Evolutionary conservation across 2,888 invertebrate species (phyloP).

Genomic region (Caenorhabditis uteleia): DNA sequence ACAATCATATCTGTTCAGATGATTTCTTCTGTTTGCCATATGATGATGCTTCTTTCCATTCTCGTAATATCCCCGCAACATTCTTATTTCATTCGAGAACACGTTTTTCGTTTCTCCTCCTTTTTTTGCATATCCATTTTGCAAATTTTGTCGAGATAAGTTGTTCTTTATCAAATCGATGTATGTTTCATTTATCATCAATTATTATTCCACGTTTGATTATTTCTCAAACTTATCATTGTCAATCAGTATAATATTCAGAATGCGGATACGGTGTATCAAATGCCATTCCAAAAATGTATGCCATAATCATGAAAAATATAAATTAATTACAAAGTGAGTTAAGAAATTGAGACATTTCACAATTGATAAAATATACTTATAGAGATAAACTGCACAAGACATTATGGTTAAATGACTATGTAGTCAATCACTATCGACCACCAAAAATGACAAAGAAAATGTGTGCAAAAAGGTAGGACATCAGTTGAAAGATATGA

Average conservation of each 20-base stretch:
- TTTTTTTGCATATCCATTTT: too few relatives aligned
- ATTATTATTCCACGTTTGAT: slow-evolving; percentile 6
- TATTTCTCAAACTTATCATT: slow-evolving; percentile 4
- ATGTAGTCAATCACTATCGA: slow-evolving; percentile 62
- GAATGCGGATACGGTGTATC: slow-evolving; percentile 26
- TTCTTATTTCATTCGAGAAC: too few relatives aligned
- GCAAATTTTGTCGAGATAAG: too few relatives aligned
- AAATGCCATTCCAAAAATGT: slow-evolving; percentile 29
- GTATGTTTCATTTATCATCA: too few relatives aligned
- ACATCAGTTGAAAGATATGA: background rate
- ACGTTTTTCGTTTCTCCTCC: too few relatives aligned
- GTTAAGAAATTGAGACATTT: slow-evolving; percentile 1
- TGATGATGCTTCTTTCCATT: too few relatives aligned
- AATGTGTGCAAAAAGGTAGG: slow-evolving; percentile 85
- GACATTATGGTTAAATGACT: slow-evolving; percentile 65
- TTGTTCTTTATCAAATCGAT: too few relatives aligned
- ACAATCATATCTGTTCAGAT: too few relatives aligned
- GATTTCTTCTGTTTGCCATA: too few relatives aligned
- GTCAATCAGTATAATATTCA: too few relatives aligned
- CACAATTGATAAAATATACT: slow-evolving; percentile 15
- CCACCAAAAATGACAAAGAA: slow-evolving; percentile 78
- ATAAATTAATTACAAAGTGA: slow-evolving; percentile 39
- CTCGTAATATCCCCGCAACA: too few relatives aligned
- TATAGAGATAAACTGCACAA: slow-evolving; percentile 49
- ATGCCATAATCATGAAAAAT: slow-evolving; percentile 39